A percentile compares a stretch with the other conserved stretches of the same genome.
phyloP scores from a whole-genome alignment of 2,888 invertebrate genomes.

The Diarsia brunnea region DNA sequence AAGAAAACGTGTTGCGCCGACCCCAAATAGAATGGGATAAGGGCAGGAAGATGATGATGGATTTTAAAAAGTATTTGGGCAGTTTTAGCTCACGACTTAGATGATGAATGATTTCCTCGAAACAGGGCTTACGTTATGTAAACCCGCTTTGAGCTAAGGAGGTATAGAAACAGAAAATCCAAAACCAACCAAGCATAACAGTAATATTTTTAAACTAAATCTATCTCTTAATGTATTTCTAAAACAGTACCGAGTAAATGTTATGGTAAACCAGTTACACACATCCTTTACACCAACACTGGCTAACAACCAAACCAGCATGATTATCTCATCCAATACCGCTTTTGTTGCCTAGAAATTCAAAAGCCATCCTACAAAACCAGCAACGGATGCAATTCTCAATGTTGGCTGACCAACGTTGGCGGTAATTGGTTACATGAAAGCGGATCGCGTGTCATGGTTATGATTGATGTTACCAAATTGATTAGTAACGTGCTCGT shows the following conservation, averaged over 20 bases:
- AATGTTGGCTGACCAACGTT: conserved; percentile 33
- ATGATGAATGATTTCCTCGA: background rate
- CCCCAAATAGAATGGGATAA: too few relatives aligned
- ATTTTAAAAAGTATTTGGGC: background rate
- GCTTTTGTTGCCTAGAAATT: background rate
- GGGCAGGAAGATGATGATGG: too few relatives aligned
- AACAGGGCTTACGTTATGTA: too few relatives aligned
- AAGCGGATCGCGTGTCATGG: conserved; percentile 65
- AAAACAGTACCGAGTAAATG: background rate
- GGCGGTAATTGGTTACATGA: conserved; percentile 45
- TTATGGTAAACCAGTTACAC: conserved; percentile 21
- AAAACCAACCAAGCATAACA: background rate
- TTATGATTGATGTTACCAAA: conserved; percentile 69
- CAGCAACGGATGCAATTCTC: conserved; percentile 3
- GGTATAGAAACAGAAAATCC: background rate
- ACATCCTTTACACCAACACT: conserved; percentile 16
- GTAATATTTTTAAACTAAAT: background rate
- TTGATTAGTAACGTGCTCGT: conserved; percentile 62
- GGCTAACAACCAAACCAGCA: background rate
- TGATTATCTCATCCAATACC: conserved; percentile 5
- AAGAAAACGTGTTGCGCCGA: too few relatives aligned
- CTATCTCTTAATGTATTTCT: background rate
- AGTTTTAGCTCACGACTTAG: background rate
- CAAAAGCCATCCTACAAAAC: background rate
- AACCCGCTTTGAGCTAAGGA: too few relatives aligned